Evolutionary conservation across 2,888 invertebrate genomes (phyloP), one percentile per base, ranked within the genome.

Genomic region (Lasioglossum pauxillum): DNA sequence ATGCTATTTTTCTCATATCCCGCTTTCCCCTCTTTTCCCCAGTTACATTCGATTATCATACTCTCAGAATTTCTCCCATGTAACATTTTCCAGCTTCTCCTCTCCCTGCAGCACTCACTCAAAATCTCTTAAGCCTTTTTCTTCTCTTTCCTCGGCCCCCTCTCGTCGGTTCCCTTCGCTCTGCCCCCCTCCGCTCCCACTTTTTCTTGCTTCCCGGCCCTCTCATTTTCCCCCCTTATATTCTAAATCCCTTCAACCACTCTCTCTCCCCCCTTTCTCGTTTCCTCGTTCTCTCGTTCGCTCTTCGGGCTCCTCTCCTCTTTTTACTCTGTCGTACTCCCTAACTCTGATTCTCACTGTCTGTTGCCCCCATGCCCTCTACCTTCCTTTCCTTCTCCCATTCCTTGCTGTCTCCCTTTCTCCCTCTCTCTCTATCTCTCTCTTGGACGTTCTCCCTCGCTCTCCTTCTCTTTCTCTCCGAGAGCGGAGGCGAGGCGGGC

Each of bases 401-500:
- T 67, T 31, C 46, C 31, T 64, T 12, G 16, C 31, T 64, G 19
- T 67, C 76, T 67, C 31, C 46, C 79, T 80, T 69, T 60, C 69
- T 83, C 80, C 67, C 83, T 31, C 31, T 41, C 27, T 7, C 64
- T 64, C 16, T 23, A 38, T 76, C 73, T 44, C 10, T 23, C 31
- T 67, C 35, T 35, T 35, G 12, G 8, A 19, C 35, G 31, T 35
- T 19, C 35, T 19, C 67, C 16, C 35, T 19, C 35, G 7, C 14
- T 60, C 31, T 67, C 44, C 14, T 31, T 19, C 31, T 16, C 31
- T 8, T 16, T 7, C 35, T 69, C 74, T 35, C 64, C 71, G 67
- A 69, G 57, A 80, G 83, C 53, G 83, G 85, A 90, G 90, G 89
- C 89, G 89, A 90, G 91, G 86, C 92, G 90, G 90, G 89, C 90